Evolutionary conservation across 2,797 vertebrate species (phyloP), one percentile per base, ranked within the genome.

Genomic region (Sardinella longiceps): DNA sequence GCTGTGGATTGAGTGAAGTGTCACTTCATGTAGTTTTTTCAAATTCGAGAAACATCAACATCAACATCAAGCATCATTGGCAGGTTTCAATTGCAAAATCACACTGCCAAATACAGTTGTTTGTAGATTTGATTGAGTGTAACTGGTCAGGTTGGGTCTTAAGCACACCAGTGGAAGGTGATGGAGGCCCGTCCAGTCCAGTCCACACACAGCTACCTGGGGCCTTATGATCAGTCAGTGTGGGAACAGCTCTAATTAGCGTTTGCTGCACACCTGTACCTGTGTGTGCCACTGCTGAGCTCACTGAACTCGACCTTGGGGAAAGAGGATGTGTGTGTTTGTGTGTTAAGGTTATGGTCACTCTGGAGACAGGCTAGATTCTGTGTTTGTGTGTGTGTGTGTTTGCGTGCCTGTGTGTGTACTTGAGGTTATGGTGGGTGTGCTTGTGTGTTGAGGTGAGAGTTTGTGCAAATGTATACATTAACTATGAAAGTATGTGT

Each of bases 361-460:
- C 39, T 43, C 5, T 43, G 39, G 39, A 5, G 39, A 43, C 39
- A 5, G 39, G 39, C 5, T 2, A 30, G 9, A 0, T 2, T 66
- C 5, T 14, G 28, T 23, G 20, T 50, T 2, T 5, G 2, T 80
- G 80, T 74, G 30, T 84, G 18, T 46, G 48, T 92, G 91, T 91
- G 87, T 83, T 88, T 83, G 87, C 85, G 81, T 87, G 84, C 87
- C 66, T 48, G n/a, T 43, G 43, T 43, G 43, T 43, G 43, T 43
- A 43, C 43, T 43, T 43, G 43, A 43, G 43, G 43, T 43, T 43
- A 43, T 43, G 43, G 7, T 43, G 43, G 43, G 43, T 43, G 43
- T 43, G 7, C 7, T 43, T 43, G 43, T 43, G 43, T 43, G 7
- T 43, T 43, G 4, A 43, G 43, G 43, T 43, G 43, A 43, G 43